Conservation (phyloP, 2,113 vertebrate species). For the Zosterops japonicus region DNA sequence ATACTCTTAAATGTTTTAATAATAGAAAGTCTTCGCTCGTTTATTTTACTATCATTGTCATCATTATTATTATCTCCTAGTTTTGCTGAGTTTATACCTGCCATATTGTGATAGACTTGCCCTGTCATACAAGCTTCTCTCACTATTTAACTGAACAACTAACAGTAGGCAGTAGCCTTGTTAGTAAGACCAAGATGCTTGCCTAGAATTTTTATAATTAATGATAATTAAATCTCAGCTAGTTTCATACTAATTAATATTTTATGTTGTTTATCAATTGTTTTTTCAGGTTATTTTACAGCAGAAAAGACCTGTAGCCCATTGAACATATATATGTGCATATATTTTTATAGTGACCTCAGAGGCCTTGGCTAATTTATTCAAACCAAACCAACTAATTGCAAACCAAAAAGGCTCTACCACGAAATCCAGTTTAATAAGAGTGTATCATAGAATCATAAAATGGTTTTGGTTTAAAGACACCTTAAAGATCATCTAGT, state of each 20-base stretch:
- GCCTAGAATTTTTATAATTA: neutral
- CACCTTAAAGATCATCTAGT: neutral
- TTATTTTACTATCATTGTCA: neutral
- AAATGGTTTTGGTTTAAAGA: neutral
- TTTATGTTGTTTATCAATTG: neutral
- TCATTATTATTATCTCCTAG: neutral
- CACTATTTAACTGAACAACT: neutral
- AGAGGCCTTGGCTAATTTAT: neutral
- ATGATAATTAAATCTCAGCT: neutral
- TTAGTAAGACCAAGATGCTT: neutral
- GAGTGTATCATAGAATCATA: neutral
- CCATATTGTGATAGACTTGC: neutral
- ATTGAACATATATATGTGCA: neutral
- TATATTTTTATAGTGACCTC: neutral
- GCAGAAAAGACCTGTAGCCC: neutral
- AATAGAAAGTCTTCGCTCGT: neutral
- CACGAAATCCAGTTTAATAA: neutral
- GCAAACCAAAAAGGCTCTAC: neutral
- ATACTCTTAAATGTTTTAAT: neutral
- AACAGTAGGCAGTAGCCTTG: neutral
- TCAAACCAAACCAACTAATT: no score
- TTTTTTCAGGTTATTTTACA: neutral
- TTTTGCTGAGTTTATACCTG: neutral
- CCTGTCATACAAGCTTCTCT: neutral
- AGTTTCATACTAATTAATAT: neutral